A percentile compares a stretch with the other conserved stretches of the same genome.
Conservation (phyloP, 2,797 vertebrate species). For the Acridotheres tristis region DNA sequence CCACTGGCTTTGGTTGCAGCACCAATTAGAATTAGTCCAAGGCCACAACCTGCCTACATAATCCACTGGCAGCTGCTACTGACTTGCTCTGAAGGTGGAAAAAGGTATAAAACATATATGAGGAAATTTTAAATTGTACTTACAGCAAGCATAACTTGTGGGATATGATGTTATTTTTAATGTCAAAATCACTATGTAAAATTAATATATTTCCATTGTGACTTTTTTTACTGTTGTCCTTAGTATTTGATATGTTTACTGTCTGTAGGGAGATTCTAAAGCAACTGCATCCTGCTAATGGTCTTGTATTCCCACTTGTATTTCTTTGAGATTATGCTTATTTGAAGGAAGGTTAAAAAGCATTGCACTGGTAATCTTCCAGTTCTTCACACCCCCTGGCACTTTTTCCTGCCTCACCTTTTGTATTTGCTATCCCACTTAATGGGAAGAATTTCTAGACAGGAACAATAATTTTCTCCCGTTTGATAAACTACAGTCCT, state of each 20-base stretch:
- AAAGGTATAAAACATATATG: not conserved
- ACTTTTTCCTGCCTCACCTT: not conserved
- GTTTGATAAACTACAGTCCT: not conserved
- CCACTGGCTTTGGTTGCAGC: not conserved
- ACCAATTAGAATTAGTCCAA: not conserved
- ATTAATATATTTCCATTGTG: not conserved
- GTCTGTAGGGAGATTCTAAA: not conserved
- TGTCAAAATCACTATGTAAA: not conserved
- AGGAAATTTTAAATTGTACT: not conserved
- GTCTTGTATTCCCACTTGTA: not conserved
- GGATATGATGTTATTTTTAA: not conserved
- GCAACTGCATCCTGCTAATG: not conserved
- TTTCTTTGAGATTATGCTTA: not conserved
- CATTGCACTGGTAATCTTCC: not conserved
- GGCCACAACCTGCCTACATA: not conserved
- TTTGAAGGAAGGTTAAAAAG: not conserved
- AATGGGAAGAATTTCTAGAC: not conserved
- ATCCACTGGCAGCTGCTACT: not conserved
- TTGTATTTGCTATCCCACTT: not conserved
- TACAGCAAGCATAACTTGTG: not conserved
- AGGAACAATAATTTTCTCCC: not conserved
- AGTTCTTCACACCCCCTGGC: not conserved
- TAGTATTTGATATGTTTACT: not conserved
- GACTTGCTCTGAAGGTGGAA: not conserved
- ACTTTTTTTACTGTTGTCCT: not conserved